phyloP scores from a whole-genome alignment of 35 echinoderm and acorn worm species.

The Ophioderma brevispina region DNA sequence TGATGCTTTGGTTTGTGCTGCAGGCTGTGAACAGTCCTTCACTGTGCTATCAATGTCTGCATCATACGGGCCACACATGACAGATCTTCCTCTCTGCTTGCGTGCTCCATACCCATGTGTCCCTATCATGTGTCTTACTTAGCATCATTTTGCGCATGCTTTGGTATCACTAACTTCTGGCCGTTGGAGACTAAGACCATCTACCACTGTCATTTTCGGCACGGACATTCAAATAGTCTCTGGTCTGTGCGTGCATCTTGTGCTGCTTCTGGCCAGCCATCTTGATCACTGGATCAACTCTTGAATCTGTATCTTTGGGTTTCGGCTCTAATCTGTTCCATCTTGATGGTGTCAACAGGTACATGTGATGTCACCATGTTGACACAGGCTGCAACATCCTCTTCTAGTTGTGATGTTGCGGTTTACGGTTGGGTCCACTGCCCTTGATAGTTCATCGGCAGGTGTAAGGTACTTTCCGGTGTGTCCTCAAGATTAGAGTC shows the following conservation, averaged over 20 bases:
- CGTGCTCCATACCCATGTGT: slow-evolving; percentile 46
- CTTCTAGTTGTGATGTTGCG: slow-evolving; percentile 4
- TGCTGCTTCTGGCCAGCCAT: slow-evolving; percentile 45
- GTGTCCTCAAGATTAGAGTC: slow-evolving; percentile 43
- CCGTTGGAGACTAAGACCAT: slow-evolving; percentile 53
- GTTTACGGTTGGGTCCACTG: slow-evolving; percentile 36
- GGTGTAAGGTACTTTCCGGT: slow-evolving; percentile 46
- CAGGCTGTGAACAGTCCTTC: slow-evolving; percentile 48
- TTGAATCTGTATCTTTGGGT: slow-evolving; percentile 24
- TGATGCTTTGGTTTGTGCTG: slow-evolving; percentile 13
- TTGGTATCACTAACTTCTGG: slow-evolving; percentile 30
- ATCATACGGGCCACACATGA: slow-evolving; percentile 61
- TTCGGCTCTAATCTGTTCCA: slow-evolving; percentile 19
- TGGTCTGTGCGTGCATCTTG: not conserved
- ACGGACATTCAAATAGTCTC: slow-evolving; percentile 39
- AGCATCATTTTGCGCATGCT: slow-evolving; percentile 38
- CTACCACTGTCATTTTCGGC: slow-evolving; percentile 43
- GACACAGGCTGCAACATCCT: slow-evolving; percentile 52
- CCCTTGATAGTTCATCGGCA: too few species aligned
- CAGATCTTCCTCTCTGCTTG: slow-evolving; percentile 36
- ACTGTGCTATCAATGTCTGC: too few species aligned
- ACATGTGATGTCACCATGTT: slow-evolving; percentile 27
- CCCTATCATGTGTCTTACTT: slow-evolving; percentile 47
- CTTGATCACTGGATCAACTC: not conserved
- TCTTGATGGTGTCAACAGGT: slow-evolving; percentile 6